Base-by-base conservation (phyloP, 2,797 vertebrate species). In the Sparus aurata region DNA sequence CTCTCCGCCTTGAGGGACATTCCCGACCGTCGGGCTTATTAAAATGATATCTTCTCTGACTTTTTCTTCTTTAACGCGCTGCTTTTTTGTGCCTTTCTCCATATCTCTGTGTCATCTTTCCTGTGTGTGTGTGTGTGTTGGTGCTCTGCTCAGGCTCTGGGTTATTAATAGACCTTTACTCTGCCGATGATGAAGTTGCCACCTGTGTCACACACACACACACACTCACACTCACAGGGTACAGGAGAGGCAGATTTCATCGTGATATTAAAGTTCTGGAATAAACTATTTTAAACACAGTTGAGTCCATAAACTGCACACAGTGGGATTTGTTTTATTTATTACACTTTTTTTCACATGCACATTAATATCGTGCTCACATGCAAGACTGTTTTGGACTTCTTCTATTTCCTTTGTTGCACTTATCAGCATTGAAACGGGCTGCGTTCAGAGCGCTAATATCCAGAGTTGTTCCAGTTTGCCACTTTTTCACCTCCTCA, bases 101-200 rank as follows among this genome's bases (percentile, higher is more conserved):
- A 27, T 79, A 16, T 71, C 6, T 45, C 3, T 66, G 34, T 72
- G 67, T 55, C 12, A 20, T 54, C 60, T 73, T 18, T 43, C 43
- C n/a, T 49, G 61, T 55, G 41, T 69, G 43, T 38, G 49, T 69
- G 49, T 41, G 47, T 34, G 47, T 78, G 53, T 38, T 52, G 46
- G 52, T 12, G 45, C 46, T 58, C 13, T 45, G 54, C 62, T 67
- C 23, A 59, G 30, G 68, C 74, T 71, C 71, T 59, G 61, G 34
- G 81, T 59, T 92, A 92, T 88, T 85, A 88, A 91, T 90, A 92
- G 88, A 78, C 62, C 67, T 61, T 82, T 77, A 72, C 69, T 89
- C 58, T 4, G 8, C 70, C 83, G 82, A 73, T 87, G 86, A 90
- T 91, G 84, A 89, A 78, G 82, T 85, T 84, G 84, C 89, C 89